Evolutionary conservation across 2,113 vertebrate species (phyloP).

Genomic region (Ciconia boyciana): DNA sequence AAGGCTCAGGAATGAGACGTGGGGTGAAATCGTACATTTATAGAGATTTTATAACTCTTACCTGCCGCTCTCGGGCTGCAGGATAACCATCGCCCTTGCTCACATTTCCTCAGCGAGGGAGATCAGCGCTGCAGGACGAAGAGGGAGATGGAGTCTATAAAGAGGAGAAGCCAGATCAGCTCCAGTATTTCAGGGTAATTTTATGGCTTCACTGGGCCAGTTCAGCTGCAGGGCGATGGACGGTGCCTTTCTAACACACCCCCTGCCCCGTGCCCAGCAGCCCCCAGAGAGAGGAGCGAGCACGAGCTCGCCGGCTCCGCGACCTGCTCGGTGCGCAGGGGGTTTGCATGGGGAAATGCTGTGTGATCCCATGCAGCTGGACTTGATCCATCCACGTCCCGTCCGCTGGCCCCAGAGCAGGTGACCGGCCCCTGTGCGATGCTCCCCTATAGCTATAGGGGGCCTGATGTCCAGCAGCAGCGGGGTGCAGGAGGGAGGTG

Average conservation of each 20-base stretch:
- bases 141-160: neutral
- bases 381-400: rapidly evolving
- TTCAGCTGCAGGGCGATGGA: rapidly evolving
- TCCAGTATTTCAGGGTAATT: neutral
- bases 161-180: neutral
- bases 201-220: rapidly evolving
- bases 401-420: neutral
- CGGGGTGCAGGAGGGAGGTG: neutral
- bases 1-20: neutral
- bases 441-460: rapidly evolving
- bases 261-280: neutral
- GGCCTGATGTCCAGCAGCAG: neutral
- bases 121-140: neutral
- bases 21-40: neutral
- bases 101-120: rapidly evolving
- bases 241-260: neutral
- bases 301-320: rapidly evolving
- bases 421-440: rapidly evolving
- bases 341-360: rapidly evolving
- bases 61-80: neutral
- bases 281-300: rapidly evolving
- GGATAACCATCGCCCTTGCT: neutral
- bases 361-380: rapidly evolving
- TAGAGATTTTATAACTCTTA: neutral
- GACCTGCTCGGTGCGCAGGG: rapidly evolving